A percentile compares a stretch with the other conserved stretches of the same genome.
phyloP scores from a whole-genome alignment of 2,888 invertebrate genomes.

The Bellardia bayeri region DNA sequence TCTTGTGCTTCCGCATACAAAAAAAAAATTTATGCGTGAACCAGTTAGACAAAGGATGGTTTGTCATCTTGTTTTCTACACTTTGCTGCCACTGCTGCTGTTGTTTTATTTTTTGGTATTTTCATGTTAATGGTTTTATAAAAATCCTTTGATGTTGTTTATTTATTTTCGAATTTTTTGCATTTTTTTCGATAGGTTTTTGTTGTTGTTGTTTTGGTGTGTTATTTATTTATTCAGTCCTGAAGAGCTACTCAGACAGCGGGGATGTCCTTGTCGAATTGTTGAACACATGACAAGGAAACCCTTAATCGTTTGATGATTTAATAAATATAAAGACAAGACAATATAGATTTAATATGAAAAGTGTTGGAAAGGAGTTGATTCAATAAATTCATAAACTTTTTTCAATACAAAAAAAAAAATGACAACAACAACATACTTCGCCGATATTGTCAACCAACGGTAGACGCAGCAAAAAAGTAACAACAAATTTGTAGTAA shows the following conservation, averaged over 20 bases:
- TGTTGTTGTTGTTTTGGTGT: background rate
- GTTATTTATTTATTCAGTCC: conserved; percentile 54
- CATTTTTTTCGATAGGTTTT: conserved; percentile 14
- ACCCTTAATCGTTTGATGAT: conserved; percentile 73
- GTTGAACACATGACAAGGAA: conserved; percentile 71
- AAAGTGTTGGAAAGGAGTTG: conserved; percentile 27
- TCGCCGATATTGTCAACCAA: too few relatives aligned
- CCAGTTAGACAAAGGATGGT: conserved; percentile 62
- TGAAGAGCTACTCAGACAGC: conserved; percentile 71
- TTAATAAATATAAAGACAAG: conserved; percentile 69
- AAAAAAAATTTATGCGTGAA: conserved; percentile 71
- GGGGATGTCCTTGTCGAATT: conserved; percentile 72
- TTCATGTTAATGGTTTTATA: conserved; percentile 68
- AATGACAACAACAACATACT: too few relatives aligned
- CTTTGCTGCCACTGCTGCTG: conserved; percentile 74
- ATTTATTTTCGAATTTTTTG: conserved; percentile 46
- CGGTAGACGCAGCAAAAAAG: too few relatives aligned
- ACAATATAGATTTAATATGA: conserved; percentile 52
- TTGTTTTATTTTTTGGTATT: conserved; percentile 67
- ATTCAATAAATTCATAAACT: background rate
- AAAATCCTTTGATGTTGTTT: conserved; percentile 79
- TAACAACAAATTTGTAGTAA: too few relatives aligned
- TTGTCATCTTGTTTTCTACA: conserved; percentile 52
- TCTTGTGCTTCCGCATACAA: conserved; percentile 69
- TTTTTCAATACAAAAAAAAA: too few relatives aligned